Evolutionary conservation across 2,113 vertebrate genomes (phyloP), one percentile per base, ranked within the genome.

Genomic region (Symphodus melops): DNA sequence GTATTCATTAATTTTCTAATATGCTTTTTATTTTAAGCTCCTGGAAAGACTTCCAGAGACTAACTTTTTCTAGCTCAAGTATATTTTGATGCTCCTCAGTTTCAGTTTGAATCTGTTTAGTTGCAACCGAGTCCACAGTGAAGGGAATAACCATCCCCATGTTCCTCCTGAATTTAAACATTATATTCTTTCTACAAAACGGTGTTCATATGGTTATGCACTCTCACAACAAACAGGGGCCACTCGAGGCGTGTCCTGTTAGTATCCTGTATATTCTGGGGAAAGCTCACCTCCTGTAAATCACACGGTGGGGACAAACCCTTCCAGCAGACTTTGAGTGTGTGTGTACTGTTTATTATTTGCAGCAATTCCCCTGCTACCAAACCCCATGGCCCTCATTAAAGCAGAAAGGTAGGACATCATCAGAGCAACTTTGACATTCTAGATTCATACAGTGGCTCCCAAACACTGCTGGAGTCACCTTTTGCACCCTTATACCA

Each of bases 211-310:
- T 48, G 46, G 19, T 48, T 48, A 44, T 17, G 5, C 13, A 48
- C 17, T 44, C 42, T 16, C 14, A 48, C 14, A 48, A 19, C 3
- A 48, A 48, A 48, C 14, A 48, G 17, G 16, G 39, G 39, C 39
- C 14, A 48, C 46, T 48, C 46, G 16, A 57, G 49, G 9, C 3
- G 5, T 48, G 14, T 28, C 39, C 52, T 58, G 39, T 42, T 69
- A 61, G 16, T 66, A 68, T 60, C 68, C 33, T 51, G 33, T 48
- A 44, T 33, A 48, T 64, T 17, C 48, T 49, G 20, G 46, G 49
- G 56, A 54, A 39, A 17, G 70, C 28, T 14, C 19, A 8, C 17
- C n/a, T 55, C 33, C 55, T 4, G 25, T 79, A 56, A 57, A 57
- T 62, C 66, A 56, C 16, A 41, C 46, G 19, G 62, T 37, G 11